phyloP scores from a whole-genome alignment of 2,888 invertebrate species.

The Pollenia griseotomentosa region DNA sequence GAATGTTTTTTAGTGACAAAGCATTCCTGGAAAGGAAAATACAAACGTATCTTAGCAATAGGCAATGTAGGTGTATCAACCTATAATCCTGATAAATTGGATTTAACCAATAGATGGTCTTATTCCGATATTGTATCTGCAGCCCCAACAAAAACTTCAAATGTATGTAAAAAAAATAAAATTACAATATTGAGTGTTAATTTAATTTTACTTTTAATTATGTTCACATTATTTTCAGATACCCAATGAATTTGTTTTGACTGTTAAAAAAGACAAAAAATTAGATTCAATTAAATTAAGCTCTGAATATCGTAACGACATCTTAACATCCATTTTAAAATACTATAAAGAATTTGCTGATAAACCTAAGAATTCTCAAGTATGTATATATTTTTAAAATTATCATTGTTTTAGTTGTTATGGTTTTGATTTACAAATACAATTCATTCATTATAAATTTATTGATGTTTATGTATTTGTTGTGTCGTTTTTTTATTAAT shows the following conservation, averaged over 20 bases:
- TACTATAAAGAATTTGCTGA: constrained; percentile 92
- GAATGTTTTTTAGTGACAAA: constrained; percentile 98
- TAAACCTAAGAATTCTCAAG: constrained; percentile 91
- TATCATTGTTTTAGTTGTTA: not conserved
- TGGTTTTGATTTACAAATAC: not conserved
- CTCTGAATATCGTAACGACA: constrained; percentile 95
- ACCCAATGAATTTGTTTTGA: constrained; percentile 90
- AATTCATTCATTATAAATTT: constrained; percentile 31
- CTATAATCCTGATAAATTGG: constrained; percentile 95
- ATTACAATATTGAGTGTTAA: not conserved
- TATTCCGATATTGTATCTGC: constrained; percentile 92
- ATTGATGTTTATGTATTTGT: constrained; percentile 9
- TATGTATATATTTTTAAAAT: constrained; percentile 84
- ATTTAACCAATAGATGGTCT: constrained; percentile 97
- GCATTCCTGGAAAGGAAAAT: constrained; percentile 99
- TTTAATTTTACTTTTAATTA: no score
- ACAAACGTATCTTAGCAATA: constrained; percentile 98
- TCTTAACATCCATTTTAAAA: constrained; percentile 95
- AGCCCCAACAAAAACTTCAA: constrained; percentile 86
- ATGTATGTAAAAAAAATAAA: constrained; percentile 79
- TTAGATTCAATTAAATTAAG: constrained; percentile 98
- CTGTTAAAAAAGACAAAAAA: constrained; percentile 95
- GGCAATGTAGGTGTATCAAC: constrained; percentile 98
- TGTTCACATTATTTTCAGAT: constrained; percentile 80
- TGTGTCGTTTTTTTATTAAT: not conserved